A percentile compares a stretch with the other conserved stretches of the same genome.
These are phyloP conservation scores for Stegodyphus dumicola DNA, from an alignment of 1,140 invertebrate species.

Conservation along the genomic window DNA sequence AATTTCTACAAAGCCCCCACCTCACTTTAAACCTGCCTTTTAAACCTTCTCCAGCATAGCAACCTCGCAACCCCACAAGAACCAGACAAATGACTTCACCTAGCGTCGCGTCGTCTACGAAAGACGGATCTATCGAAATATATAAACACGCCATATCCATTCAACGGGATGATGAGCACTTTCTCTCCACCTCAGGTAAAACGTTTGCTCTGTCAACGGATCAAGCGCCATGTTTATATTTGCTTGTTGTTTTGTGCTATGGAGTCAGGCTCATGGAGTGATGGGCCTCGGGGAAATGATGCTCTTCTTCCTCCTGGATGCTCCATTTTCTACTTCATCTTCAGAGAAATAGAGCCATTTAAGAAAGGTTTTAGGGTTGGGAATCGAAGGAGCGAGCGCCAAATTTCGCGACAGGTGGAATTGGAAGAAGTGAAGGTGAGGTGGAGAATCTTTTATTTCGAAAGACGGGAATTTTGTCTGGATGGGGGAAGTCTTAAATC, in stretches of 20 bases:
- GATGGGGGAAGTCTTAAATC: too few species aligned
- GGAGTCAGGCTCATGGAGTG: constrained; percentile 7
- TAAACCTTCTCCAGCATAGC: too few species aligned
- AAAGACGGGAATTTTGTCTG: too few species aligned
- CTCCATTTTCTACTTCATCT: constrained; percentile 45
- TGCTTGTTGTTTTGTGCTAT: constrained; percentile 19
- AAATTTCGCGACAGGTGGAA: constrained; percentile 20
- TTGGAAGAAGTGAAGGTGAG: neutral
- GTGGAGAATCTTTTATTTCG: too few species aligned
- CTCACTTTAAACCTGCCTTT: too few species aligned
- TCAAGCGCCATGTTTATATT: constrained; percentile 42
- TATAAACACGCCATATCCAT: constrained; percentile 38
- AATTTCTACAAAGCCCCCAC: too few species aligned
- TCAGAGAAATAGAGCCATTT: constrained; percentile 35
- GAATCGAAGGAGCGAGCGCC: too few species aligned
- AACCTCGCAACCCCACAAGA: too few species aligned
- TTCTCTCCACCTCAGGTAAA: constrained; percentile 21
- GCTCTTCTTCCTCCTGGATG: neutral
- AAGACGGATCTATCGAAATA: constrained; percentile 18
- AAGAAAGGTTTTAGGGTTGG: constrained; percentile 20
- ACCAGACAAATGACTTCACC: constrained; percentile 28
- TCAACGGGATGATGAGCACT: constrained; percentile 27
- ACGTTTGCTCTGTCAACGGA: constrained; percentile 46
- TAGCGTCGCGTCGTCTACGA: neutral
- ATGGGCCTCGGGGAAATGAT: constrained; percentile 26